These are phyloP conservation scores for Acronicta alni DNA, from an alignment of 2,888 invertebrate genomes.

Conservation along the genomic window DNA sequence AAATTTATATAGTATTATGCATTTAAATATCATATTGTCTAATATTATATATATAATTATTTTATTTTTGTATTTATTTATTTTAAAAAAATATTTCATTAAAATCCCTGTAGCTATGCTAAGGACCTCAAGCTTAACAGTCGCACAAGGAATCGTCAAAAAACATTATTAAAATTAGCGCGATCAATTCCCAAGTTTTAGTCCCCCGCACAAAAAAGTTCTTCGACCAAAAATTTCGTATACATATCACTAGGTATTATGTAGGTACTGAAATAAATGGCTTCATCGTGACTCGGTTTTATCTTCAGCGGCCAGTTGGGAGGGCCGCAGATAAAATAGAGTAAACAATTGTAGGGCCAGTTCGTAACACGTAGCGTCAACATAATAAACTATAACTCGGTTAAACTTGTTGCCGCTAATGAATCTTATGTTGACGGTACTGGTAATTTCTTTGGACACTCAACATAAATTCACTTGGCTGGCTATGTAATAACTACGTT, in stretches of 20 bases:
- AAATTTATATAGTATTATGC: too few species aligned
- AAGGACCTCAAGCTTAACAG: too few species aligned
- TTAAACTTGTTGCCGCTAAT: constrained; percentile 67
- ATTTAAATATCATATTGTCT: too few species aligned
- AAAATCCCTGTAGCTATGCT: too few species aligned
- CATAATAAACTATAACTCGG: constrained; percentile 65
- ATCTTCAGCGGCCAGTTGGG: constrained; percentile 32
- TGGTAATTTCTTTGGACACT: constrained; percentile 17
- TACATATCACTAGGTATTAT: constrained; percentile 5
- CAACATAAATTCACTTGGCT: background rate
- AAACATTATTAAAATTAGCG: too few species aligned
- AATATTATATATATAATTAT: too few species aligned
- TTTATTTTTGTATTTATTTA: too few species aligned
- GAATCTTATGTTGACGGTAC: constrained; percentile 61
- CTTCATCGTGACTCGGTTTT: constrained; percentile 31
- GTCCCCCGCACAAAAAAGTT: background rate
- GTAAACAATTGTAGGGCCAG: constrained; percentile 48
- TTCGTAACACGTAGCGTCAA: constrained; percentile 64
- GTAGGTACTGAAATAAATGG: constrained; percentile 31
- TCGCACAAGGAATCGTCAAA: too few species aligned
- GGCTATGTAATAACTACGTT: too few species aligned
- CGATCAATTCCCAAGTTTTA: background rate
- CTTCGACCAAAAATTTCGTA: background rate
- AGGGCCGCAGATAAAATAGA: constrained; percentile 44
- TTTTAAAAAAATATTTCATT: too few species aligned